Evolutionary conservation across 2,113 vertebrate genomes (phyloP).

Genomic region (Morone chrysops): DNA sequence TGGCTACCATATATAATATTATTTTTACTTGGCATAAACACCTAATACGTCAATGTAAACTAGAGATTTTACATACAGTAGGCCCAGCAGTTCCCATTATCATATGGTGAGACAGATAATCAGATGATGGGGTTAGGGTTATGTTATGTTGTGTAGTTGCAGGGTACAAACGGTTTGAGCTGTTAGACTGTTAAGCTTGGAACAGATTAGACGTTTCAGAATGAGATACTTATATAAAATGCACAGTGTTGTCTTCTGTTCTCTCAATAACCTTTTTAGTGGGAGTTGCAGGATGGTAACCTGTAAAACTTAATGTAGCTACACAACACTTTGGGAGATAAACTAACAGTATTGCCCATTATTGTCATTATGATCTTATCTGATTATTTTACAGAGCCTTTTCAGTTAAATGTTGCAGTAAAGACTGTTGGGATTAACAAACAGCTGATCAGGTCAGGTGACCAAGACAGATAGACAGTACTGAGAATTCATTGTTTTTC

Average conservation of each 20-base stretch:
- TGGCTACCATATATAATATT: no score
- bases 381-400: neutral
- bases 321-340: no score
- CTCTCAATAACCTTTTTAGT: neutral
- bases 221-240: neutral
- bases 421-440: neutral
- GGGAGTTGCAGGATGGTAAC: no score
- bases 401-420: neutral
- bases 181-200: neutral
- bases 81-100: slow-evolving; percentile 7
- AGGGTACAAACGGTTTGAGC: slow-evolving; percentile 24
- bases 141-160: slow-evolving; percentile 3
- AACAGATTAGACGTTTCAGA: neutral
- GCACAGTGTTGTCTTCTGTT: neutral
- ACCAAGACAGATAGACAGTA: neutral
- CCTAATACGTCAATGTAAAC: neutral
- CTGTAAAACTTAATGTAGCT: no score
- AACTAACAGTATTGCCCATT: no score
- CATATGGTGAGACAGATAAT: neutral
- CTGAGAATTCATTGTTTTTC: neutral
- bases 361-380: neutral
- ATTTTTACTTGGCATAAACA: no score
- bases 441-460: neutral
- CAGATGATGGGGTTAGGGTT: neutral
- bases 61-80: neutral